Conservation (phyloP, 2,797 vertebrate species). For the Psittacula echo region DNA sequence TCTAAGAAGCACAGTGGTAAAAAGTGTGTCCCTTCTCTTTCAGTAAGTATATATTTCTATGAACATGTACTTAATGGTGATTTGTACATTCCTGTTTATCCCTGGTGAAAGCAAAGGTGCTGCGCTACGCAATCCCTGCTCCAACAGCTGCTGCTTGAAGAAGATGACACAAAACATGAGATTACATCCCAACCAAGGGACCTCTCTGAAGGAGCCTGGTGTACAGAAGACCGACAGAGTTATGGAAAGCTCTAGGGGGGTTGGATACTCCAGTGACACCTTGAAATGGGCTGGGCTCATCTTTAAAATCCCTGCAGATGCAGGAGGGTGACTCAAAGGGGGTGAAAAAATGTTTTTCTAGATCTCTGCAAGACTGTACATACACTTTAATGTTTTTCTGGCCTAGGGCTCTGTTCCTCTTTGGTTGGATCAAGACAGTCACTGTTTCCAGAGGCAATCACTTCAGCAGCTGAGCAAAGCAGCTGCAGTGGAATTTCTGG, state of each 20-base stretch:
- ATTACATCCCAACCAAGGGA: neutral
- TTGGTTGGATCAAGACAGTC: neutral
- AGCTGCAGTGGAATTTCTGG: constrained; percentile 29
- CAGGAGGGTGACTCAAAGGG: neutral
- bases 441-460: neutral
- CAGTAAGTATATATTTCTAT: neutral
- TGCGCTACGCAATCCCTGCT: neutral
- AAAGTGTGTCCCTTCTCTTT: neutral
- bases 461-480: neutral
- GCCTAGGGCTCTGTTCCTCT: neutral
- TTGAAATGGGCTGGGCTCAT: neutral
- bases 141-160: neutral
- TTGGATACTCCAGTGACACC: neutral
- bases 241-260: neutral
- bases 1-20: neutral
- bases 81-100: neutral
- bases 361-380: neutral
- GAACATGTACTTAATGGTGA: accelerated
- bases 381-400: neutral
- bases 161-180: neutral
- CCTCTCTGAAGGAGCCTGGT: neutral
- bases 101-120: neutral
- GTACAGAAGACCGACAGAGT: neutral
- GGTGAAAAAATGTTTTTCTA: neutral
- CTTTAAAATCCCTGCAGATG: neutral